Evolutionary conservation across 2,797 vertebrate genomes (phyloP).

Genomic region (Acanthurus lineatus): DNA sequence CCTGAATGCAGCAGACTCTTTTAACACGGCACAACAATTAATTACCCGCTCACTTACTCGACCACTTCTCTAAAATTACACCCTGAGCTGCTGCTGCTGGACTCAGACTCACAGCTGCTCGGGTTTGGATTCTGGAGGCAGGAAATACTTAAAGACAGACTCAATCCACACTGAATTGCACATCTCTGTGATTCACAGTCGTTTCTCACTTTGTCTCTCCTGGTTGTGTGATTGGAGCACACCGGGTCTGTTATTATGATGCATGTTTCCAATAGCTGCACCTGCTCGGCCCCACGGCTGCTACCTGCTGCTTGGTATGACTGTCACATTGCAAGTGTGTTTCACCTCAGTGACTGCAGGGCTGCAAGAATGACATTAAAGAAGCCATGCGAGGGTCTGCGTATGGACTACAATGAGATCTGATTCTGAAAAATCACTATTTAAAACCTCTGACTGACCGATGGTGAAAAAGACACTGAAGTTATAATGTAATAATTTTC

Average conservation of each 20-base stretch:
- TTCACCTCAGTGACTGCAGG: constrained; percentile 47
- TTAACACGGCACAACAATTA: neutral
- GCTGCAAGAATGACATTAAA: constrained; percentile 49
- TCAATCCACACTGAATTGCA: neutral
- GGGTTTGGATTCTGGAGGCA: constrained; percentile 3
- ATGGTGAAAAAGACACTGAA: neutral
- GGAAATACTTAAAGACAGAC: constrained; percentile 6
- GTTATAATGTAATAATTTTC: too few species aligned
- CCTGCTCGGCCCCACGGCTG: constrained; percentile 48
- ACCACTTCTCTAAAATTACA: constrained; percentile 12
- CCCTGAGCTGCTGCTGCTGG: neutral
- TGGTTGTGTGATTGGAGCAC: constrained; percentile 46
- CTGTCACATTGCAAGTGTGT: constrained; percentile 50
- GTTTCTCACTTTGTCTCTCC: constrained; percentile 32
- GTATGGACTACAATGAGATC: constrained; percentile 21
- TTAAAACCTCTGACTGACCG: constrained; percentile 16
- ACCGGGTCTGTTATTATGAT: constrained; percentile 53
- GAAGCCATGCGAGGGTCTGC: constrained; percentile 24
- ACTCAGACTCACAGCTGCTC: neutral
- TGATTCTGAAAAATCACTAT: constrained; percentile 1
- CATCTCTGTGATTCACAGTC: constrained; percentile 26
- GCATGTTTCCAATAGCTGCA: constrained; percentile 58
- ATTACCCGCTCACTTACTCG: constrained; percentile 12
- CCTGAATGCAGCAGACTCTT: neutral
- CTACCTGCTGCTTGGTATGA: constrained; percentile 68